Evolutionary conservation across 2,113 vertebrate genomes (phyloP), one percentile per base, ranked within the genome.

Genomic region (Brachionichthys hirsutus): DNA sequence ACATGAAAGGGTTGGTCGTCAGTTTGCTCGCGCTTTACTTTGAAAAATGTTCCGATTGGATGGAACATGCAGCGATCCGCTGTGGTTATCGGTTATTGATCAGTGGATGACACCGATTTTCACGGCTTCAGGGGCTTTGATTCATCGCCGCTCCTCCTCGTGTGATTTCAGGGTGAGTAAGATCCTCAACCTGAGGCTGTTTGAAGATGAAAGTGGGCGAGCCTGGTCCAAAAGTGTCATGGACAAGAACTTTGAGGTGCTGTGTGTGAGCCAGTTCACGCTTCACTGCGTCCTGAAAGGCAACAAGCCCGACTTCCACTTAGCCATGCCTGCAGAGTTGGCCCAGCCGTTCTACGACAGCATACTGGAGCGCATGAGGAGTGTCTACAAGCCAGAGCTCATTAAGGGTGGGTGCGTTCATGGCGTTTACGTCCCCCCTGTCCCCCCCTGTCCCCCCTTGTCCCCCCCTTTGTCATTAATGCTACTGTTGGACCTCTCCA

Each of bases 231-330:
- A 93, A 67, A 98, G 94, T 0, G 96, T 98, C 43, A 94, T 96
- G 95, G 97, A 98, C 64, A 87, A 88, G 24, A 92, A 94, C 78
- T 93, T 93, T 0, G 97, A 98, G 84, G 93, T 99, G 43, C 78
- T 98, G 44, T 98, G 95, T 52, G 90, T 98, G 77, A 98, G 97
- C 80, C 96, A 99, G 56, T 99, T 99, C 77, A 99, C 97, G 9
- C 92, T 99, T 22, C 96, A 98, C 80, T 97, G 94, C 50, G 86
- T 97, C 45, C 90, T 98, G 54, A 99, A 98, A 78, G 95, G 94
- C 35, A 98, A 97, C 90, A 98, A 98, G 80, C 97, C 97, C 0
- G 97, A 99, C 86, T 99, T 94, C 80, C 97, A 98, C 80, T 77
- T 88, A 51, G 97, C 96, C 56, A 98, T 98, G 97, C 93, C 95